These are phyloP conservation scores for Rhabditophanes sp. DNA, from an alignment of 2,888 invertebrate genomes.

Conservation along the genomic window DNA sequence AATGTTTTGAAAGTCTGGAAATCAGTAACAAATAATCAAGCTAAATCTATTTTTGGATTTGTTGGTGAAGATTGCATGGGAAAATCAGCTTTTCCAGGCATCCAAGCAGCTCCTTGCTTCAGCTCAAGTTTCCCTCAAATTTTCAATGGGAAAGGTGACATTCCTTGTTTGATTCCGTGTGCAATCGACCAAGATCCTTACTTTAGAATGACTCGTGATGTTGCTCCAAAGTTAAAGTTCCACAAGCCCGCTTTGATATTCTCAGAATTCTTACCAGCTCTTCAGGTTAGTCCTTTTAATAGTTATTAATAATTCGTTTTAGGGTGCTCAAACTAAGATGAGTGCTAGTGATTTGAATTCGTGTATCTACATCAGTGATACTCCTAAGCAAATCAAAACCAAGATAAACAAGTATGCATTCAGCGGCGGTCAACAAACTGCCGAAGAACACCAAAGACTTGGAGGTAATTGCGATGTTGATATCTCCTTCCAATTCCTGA, in stretches of 20 bases:
- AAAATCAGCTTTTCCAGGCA: slow-evolving; percentile 74
- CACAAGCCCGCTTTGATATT: slow-evolving; percentile 74
- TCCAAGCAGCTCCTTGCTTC: slow-evolving; percentile 74
- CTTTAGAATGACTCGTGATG: slow-evolving; percentile 94
- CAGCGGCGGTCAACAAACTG: slow-evolving; percentile 78
- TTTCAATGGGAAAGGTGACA: slow-evolving; percentile 54
- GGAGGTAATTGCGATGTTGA: slow-evolving; percentile 94
- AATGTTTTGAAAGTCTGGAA: slow-evolving; percentile 81
- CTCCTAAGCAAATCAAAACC: slow-evolving; percentile 80
- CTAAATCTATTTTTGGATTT: slow-evolving; percentile 93
- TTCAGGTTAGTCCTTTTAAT: slow-evolving; percentile 73
- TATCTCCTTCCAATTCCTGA: slow-evolving; percentile 79
- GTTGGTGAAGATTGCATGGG: slow-evolving; percentile 85
- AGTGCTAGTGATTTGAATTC: slow-evolving; percentile 83
- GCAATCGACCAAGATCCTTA: slow-evolving; percentile 99
- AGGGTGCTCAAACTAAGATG: slow-evolving; percentile 94
- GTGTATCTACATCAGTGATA: slow-evolving; percentile 84
- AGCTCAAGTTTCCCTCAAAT: slow-evolving; percentile 45
- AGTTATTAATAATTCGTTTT: too few relatives aligned
- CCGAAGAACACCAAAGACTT: slow-evolving; percentile 65
- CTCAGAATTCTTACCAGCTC: slow-evolving; percentile 67
- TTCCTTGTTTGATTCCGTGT: slow-evolving; percentile 79
- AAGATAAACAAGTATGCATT: slow-evolving; percentile 92
- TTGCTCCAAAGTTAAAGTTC: slow-evolving; percentile 73
- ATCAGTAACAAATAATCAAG: slow-evolving; percentile 89